Base-by-base conservation (phyloP, 2,888 invertebrate genomes). In the Oegoconia quadripuncta region DNA sequence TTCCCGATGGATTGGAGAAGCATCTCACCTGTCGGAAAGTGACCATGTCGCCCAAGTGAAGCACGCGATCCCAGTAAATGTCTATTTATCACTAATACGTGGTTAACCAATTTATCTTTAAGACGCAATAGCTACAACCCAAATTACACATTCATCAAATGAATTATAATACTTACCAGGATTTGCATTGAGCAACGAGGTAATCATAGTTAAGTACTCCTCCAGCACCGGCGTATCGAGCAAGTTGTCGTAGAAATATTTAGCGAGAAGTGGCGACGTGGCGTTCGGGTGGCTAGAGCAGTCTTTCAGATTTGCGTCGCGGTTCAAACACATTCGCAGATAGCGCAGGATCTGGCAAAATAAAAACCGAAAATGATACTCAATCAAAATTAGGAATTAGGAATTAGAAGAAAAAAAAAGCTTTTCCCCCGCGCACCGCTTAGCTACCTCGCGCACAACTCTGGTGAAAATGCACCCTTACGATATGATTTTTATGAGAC, bases 251-350 rank as follows among this genome's bases (percentile, higher is more conserved):
- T 66, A 64, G 47, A 95, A 88, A 59, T 93, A 92, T 48, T 88
- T 81, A 16, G 92, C 89, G 8, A 96, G 89, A 3, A 92, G 75
- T 3, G 93, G 93, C 0, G 92, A 90, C 52, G 81, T 89, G 58
- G 88, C 91, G 67, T 88, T 91, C 8, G 91, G 93, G 69, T 91
- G 93, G 57, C 83, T 89, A 17, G 83, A 73, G 65, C 80, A 77
- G 72, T 88, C 74, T 59, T 77, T 64, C 47, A 88, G 48, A 38
- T 89, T 71, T 63, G 89, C 75, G 57, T 90, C 83, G 74, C 89
- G 76, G 63, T 94, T 92, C 31, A 97, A 80, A 56, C 96, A 96
- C 69, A 94, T 88, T 4, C 96, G 90, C 50, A 96, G 79, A 74
- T 96, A 97, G 13, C 93, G 89, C 13, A 97, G 81, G 36, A 94